Evolutionary conservation across 2,888 invertebrate species (phyloP).

Genomic region (Volucella inflata): DNA sequence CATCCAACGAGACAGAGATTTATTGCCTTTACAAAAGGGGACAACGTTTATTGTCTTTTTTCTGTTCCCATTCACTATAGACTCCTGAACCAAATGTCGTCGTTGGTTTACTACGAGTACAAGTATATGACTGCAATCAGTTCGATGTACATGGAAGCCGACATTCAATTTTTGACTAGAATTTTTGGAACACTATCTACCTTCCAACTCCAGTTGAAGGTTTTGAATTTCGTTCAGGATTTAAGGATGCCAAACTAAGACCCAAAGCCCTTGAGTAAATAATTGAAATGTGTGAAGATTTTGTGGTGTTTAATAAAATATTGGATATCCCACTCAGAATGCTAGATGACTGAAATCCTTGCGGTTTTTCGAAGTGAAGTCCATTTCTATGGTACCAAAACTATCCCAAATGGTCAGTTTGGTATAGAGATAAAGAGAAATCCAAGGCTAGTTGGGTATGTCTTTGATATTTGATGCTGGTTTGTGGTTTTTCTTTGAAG

Average conservation of each 20-base stretch:
- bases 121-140: conserved; percentile 34
- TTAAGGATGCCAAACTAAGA: neutral
- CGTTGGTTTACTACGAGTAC: conserved; percentile 11
- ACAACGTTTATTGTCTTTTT: neutral
- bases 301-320: conserved; percentile 71
- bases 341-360: conserved; percentile 52
- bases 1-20: conserved; percentile 71
- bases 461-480: conserved; percentile 70
- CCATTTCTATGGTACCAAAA: conserved; percentile 36
- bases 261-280: conserved; percentile 31
- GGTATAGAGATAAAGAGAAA: neutral
- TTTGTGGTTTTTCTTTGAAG: conserved; percentile 65
- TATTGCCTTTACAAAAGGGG: conserved; percentile 64
- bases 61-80: conserved; percentile 1
- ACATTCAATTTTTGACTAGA: neutral
- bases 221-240: conserved; percentile 24
- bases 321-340: conserved; percentile 57
- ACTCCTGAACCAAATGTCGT: conserved; percentile 15
- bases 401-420: conserved; percentile 49
- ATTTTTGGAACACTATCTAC: neutral
- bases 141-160: conserved; percentile 14
- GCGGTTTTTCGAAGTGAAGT: conserved; percentile 49
- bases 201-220: neutral
- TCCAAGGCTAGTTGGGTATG: conserved; percentile 29
- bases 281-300: conserved; percentile 72